Conservation (phyloP, 2,797 vertebrate species). For the Zenarchopterus dispar region DNA sequence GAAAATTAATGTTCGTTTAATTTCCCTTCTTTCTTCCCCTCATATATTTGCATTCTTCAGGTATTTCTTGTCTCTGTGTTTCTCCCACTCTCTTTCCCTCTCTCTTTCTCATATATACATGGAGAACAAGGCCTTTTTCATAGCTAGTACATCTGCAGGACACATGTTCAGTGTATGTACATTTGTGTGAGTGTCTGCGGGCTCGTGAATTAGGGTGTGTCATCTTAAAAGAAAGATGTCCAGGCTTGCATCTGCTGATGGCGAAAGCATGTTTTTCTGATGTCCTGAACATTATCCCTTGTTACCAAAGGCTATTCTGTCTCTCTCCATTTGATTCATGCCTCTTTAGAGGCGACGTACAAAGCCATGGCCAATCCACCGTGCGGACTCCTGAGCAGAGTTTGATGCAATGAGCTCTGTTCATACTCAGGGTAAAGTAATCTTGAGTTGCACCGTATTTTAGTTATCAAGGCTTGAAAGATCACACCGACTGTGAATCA, state of each 20-base stretch:
- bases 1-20: slow-evolving; percentile 85
- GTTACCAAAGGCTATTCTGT: slow-evolving; percentile 65
- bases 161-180: slow-evolving; percentile 70
- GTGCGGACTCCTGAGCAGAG: slow-evolving; percentile 34
- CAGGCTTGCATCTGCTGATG: slow-evolving; percentile 57
- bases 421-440: slow-evolving; percentile 53
- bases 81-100: slow-evolving; percentile 40
- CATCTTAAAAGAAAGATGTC: slow-evolving; percentile 64
- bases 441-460: slow-evolving; percentile 43
- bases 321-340: slow-evolving; percentile 63
- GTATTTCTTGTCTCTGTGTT: slow-evolving; percentile 72
- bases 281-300: slow-evolving; percentile 62
- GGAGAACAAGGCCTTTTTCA: slow-evolving; percentile 62
- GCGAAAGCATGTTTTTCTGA: slow-evolving; percentile 62
- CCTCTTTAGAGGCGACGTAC: slow-evolving; percentile 46
- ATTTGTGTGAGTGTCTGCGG: slow-evolving; percentile 47
- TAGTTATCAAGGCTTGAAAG: slow-evolving; percentile 28
- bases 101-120: slow-evolving; percentile 41
- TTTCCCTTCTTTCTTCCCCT: slow-evolving; percentile 77
- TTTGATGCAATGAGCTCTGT: slow-evolving; percentile 54
- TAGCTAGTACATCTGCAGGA: slow-evolving; percentile 73
- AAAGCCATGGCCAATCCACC: slow-evolving; percentile 38
- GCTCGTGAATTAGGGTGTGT: slow-evolving; percentile 59
- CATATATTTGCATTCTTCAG: slow-evolving; percentile 80
- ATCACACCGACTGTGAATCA: slow-evolving; percentile 1